These are phyloP conservation scores for Pionites leucogaster DNA, from an alignment of 2,113 vertebrate genomes.

Conservation along the genomic window DNA sequence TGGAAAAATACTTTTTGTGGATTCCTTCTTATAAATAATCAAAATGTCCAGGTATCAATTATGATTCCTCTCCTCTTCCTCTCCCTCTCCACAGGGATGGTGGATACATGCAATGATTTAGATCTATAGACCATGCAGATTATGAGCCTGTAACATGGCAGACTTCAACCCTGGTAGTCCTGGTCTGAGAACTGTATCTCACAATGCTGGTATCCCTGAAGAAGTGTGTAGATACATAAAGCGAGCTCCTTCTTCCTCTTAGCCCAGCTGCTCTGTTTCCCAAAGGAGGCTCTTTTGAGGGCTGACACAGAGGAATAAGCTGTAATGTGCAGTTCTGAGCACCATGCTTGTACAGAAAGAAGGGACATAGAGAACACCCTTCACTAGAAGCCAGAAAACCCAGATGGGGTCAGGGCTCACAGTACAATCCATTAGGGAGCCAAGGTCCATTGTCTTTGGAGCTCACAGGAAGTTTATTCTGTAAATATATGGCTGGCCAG, in stretches of 20 bases:
- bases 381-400: neutral
- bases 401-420: fast-evolving
- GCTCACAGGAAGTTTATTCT: neutral
- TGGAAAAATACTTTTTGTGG: neutral
- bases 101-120: neutral
- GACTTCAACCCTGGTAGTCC: neutral
- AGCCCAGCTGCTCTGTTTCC: neutral
- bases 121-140: neutral
- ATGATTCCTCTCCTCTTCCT: neutral
- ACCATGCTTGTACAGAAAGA: neutral
- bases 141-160: neutral
- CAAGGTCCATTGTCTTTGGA: neutral
- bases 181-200: neutral
- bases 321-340: neutral
- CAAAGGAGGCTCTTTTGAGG: neutral
- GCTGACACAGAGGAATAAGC: neutral
- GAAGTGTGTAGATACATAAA: neutral
- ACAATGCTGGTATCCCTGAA: neutral
- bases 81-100: neutral
- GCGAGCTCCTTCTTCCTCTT: neutral
- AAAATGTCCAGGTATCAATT: neutral
- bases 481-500: neutral
- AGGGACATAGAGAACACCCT: neutral
- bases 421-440: neutral
- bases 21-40: neutral